These are phyloP conservation scores for Tribolium castaneum DNA, from an alignment of 1,140 invertebrate species.

Conservation along the genomic window DNA sequence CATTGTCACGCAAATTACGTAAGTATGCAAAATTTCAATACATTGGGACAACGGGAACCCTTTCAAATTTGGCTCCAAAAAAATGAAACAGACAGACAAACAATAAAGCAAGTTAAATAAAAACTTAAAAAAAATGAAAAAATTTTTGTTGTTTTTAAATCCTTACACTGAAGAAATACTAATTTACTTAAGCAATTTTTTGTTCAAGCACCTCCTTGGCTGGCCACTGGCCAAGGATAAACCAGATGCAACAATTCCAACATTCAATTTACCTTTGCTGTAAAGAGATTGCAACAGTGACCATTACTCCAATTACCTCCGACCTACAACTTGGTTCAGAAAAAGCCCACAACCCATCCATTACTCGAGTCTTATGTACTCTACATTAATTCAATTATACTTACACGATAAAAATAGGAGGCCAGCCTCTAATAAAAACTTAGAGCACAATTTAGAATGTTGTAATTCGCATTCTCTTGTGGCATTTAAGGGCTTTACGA, in stretches of 20 bases:
- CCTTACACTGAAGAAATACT: too few relatives aligned
- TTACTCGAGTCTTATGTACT: not conserved
- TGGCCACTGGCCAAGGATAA: not conserved
- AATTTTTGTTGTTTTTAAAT: too few relatives aligned
- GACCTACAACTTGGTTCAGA: not conserved
- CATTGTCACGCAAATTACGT: too few relatives aligned
- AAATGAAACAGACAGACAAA: too few relatives aligned
- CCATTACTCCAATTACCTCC: not conserved
- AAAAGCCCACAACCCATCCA: not conserved
- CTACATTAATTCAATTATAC: not conserved
- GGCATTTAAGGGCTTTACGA: conserved; percentile 9
- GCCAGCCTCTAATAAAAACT: not conserved
- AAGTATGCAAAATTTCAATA: too few relatives aligned
- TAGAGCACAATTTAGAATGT: not conserved
- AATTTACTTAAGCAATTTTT: too few relatives aligned
- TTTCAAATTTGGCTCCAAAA: too few relatives aligned
- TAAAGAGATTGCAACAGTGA: not conserved
- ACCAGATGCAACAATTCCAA: not conserved
- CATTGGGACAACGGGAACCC: too few relatives aligned
- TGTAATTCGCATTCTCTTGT: conserved; percentile 14
- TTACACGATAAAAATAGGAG: not conserved
- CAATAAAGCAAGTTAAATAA: too few relatives aligned
- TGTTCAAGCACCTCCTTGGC: too few relatives aligned
- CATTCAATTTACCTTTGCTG: not conserved
- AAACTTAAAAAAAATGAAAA: not conserved